phyloP scores from a whole-genome alignment of 2,888 invertebrate genomes.

The Parnassius orleans region DNA sequence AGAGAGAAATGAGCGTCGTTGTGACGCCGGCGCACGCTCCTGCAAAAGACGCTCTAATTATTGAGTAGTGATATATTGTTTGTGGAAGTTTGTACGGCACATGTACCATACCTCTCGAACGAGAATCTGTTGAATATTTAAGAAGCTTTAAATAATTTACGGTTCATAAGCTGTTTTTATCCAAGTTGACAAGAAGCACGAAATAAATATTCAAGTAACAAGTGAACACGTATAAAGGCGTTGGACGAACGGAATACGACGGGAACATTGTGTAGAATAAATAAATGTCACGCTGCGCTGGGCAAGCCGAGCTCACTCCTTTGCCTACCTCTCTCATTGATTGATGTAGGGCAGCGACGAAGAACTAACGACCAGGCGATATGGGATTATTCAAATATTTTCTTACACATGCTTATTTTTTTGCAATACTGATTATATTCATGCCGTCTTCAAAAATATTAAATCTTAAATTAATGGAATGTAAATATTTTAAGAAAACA shows the following conservation, averaged over 20 bases:
- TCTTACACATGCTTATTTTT: no score
- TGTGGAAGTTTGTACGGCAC: conserved; percentile 39
- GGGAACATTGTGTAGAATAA: conserved; percentile 70
- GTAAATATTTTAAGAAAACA: not conserved
- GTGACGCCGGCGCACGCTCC: conserved; percentile 42
- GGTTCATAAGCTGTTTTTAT: conserved; percentile 12
- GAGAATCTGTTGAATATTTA: not conserved
- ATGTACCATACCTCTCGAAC: not conserved
- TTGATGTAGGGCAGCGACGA: conserved; percentile 62
- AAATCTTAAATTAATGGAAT: no score
- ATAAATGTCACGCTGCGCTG: conserved; percentile 69
- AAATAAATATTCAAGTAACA: conserved; percentile 40
- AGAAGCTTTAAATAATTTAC: conserved; percentile 3
- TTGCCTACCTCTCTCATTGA: conserved; percentile 57
- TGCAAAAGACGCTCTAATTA: conserved; percentile 62
- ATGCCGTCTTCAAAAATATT: no score
- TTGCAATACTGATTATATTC: no score
- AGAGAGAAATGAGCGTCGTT: conserved; percentile 55
- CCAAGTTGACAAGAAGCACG: conserved; percentile 29
- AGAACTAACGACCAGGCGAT: conserved; percentile 42
- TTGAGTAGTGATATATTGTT: conserved; percentile 64
- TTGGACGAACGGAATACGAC: conserved; percentile 58
- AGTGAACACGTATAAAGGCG: conserved; percentile 54
- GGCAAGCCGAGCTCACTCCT: conserved; percentile 34
- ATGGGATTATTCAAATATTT: conserved; percentile 1